Evolutionary conservation across 2,888 invertebrate genomes (phyloP).

Genomic region (Acanthosepion pharaonis): DNA sequence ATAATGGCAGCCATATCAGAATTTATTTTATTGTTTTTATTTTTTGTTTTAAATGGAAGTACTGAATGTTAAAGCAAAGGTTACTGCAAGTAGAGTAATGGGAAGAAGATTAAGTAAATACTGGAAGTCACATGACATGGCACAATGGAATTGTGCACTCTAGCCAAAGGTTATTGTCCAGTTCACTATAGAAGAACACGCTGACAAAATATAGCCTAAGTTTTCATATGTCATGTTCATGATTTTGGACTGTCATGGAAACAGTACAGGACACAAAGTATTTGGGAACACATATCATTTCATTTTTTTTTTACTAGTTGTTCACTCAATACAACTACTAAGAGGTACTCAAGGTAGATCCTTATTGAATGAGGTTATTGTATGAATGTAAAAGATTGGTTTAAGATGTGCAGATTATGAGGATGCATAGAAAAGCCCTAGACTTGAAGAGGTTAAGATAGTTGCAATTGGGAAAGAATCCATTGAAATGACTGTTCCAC

Average conservation of each 20-base stretch:
- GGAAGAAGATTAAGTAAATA: not conserved
- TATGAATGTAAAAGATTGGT: too few species aligned
- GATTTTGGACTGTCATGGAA: not conserved
- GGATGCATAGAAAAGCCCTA: too few species aligned
- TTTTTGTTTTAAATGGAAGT: not conserved
- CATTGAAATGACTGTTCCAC: too few species aligned
- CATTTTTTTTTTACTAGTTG: too few species aligned
- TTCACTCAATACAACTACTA: too few species aligned
- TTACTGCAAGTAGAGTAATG: not conserved
- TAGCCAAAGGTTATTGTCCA: not conserved
- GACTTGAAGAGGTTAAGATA: too few species aligned
- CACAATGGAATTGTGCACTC: not conserved
- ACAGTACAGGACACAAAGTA: not conserved
- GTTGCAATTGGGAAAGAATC: too few species aligned
- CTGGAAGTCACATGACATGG: conserved; percentile 9
- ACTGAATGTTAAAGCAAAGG: not conserved
- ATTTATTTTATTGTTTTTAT: not conserved
- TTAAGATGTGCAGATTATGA: too few species aligned
- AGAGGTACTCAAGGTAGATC: too few species aligned
- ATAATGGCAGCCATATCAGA: not conserved
- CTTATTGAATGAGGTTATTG: too few species aligned
- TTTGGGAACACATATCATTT: too few species aligned
- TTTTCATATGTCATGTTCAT: not conserved
- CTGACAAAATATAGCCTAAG: not conserved
- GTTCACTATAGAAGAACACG: not conserved